Evolutionary conservation across 2,113 vertebrate species (phyloP), one percentile per base, ranked within the genome.

Genomic region (Okapia johnstoni): DNA sequence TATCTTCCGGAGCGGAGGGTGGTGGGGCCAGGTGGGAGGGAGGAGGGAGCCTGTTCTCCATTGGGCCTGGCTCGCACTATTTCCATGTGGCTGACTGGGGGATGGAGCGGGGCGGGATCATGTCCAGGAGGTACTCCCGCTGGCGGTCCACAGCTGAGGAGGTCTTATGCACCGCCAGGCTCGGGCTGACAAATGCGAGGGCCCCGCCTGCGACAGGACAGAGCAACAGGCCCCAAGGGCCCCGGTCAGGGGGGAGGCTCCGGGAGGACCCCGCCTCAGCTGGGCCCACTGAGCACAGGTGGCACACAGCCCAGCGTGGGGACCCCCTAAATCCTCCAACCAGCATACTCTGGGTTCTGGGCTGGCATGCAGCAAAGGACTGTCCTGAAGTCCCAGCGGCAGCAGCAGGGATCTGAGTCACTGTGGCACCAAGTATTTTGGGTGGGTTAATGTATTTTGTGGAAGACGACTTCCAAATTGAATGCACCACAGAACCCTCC

Each of bases 61-160:
- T 97, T 3, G 88, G 97, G 98, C 93, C 19, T 23, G 92, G 95
- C 96, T 98, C 98, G 93, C 95, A 99, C 99, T 99, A 99, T 99
- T 99, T 99, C 99, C 99, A 99, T 63, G 99, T 99, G 98, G 99
- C 99, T 0, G 99, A 99, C 97, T 99, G 99, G 98, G 99, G 99
- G 99, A 99, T 99, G 93, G 99, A 99, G 96, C 99, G 99, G 30
- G 99, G 99, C 28, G 99, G 99, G 97, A 99, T 99, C 99, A 99
- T 99, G 98, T 99, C 99, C 97, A 99, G 99, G 96, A 99, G 99
- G 97, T 99, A 99, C 96, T 99, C 99, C 66, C 99, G 99, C 98
- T 99, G 99, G 98, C 99, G 99, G 79, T 99, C 99, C 85, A 99
- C 99, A 16, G 99, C 99, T 0, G 99, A 98, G 40, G 99, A 99